These are phyloP conservation scores for Dolomedes plantarius DNA, from an alignment of 2,888 invertebrate genomes.

Conservation along the genomic window DNA sequence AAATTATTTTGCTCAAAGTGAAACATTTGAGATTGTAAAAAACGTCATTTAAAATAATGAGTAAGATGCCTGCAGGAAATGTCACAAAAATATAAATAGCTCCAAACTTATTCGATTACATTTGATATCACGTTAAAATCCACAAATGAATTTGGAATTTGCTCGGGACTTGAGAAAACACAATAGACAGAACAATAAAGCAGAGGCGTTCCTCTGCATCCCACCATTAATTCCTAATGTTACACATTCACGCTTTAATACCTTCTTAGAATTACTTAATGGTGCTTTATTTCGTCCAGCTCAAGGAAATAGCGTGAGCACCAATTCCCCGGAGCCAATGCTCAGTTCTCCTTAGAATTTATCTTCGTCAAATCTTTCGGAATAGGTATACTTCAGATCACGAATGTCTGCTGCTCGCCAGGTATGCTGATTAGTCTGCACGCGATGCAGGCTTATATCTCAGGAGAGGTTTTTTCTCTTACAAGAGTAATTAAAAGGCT, in stretches of 20 bases:
- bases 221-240: constrained; percentile 62
- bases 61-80: no score
- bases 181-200: constrained; percentile 42
- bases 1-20: no score
- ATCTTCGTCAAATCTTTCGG: constrained; percentile 62
- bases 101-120: no score
- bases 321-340: constrained; percentile 41
- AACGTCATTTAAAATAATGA: no score
- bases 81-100: no score
- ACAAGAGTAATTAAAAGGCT: constrained; percentile 44
- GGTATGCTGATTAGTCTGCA: constrained; percentile 61
- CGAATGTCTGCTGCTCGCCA: constrained; percentile 44
- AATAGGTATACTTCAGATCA: constrained; percentile 53
- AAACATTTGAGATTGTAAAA: no score
- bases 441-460: constrained; percentile 45
- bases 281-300: constrained; percentile 43
- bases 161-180: not conserved
- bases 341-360: constrained; percentile 51
- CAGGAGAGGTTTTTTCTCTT: constrained; percentile 30
- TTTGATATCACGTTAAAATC: no score
- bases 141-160: no score
- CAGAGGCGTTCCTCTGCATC: constrained; percentile 39
- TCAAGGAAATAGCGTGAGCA: constrained; percentile 59
- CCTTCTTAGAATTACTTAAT: constrained; percentile 64
- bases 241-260: constrained; percentile 64